A percentile compares a stretch with the other conserved stretches of the same genome.
Conservation (phyloP, 1,140 invertebrate genomes). For the Dryas iulia region DNA sequence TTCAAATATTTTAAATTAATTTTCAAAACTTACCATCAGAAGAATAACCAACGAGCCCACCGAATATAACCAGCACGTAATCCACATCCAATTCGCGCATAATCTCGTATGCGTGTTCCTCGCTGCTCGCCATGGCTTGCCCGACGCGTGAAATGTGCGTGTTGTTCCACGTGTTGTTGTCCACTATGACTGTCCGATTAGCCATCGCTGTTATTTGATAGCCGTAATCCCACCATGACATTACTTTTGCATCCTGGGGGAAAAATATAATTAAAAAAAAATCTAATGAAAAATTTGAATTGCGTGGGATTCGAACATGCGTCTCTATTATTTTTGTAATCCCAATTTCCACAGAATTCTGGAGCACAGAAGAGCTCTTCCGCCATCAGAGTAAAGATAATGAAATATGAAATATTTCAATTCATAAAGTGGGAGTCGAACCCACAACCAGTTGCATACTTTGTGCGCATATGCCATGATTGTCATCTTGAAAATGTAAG, state of each 20-base stretch:
- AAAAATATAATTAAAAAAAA: conserved; percentile 22
- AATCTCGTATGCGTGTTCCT: conserved; percentile 98
- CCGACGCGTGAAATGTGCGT: conserved; percentile 98
- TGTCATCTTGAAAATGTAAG: too few species aligned
- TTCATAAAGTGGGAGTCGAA: too few species aligned
- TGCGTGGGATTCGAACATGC: too few species aligned
- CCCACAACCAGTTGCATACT: too few species aligned
- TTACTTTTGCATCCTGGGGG: conserved; percentile 93
- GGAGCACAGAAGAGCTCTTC: too few species aligned
- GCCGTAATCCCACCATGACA: conserved; percentile 99
- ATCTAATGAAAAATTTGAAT: too few species aligned
- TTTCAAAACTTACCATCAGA: conserved; percentile 92
- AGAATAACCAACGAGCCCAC: conserved; percentile 98
- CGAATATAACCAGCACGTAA: conserved; percentile 99
- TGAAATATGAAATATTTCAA: too few species aligned
- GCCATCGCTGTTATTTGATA: conserved; percentile 99
- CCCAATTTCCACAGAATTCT: too few species aligned
- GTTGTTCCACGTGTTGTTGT: conserved; percentile 99
- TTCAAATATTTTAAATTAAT: too few species aligned
- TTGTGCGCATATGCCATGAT: too few species aligned
- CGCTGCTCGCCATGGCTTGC: conserved; percentile 97
- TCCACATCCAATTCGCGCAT: conserved; percentile 98
- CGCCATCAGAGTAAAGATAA: too few species aligned
- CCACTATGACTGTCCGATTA: conserved; percentile 98
- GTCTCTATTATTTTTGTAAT: too few species aligned